Evolutionary conservation across 2,888 invertebrate species (phyloP), one percentile per base, ranked within the genome.

Genomic region (Cyaniris semiargus): DNA sequence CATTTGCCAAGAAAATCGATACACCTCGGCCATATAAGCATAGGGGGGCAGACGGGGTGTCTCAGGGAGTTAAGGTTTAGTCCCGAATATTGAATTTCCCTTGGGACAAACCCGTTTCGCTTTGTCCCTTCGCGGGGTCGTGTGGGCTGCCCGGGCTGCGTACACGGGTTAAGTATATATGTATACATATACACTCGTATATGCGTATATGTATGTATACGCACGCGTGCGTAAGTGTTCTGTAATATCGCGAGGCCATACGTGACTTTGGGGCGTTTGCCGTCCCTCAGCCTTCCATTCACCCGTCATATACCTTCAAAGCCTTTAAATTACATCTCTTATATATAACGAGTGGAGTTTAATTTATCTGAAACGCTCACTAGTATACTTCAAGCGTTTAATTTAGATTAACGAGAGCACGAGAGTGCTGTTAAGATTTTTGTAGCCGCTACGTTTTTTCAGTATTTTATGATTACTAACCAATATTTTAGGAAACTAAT

Each of bases 71-170:
- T 93, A 94, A 91, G 94, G 93, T 94, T 94, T 94, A 94, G 94
- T 93, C 94, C 94, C 94, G 94, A 94, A 94, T 94, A 94, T 94
- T 94, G 94, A 94, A 94, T 94, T 94, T 94, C 94, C 94, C 94
- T 91, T 90, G 94, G 94, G 94, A 94, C 94, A 93, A 94, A 94
- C 94, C 94, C 94, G 94, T 94, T 94, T 94, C 93, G 89, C 93
- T 93, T 93, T 94, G 93, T 93, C 93, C 94, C 93, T 94, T 93
- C 87, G 88, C 90, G 91, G 92, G 93, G 93, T 92, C 92, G 93
- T 91, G 90, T 92, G 90, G 92, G 93, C 92, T 92, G 93, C 93
- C 93, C 93, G 93, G 93, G 93, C 89, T 44, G 72, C 72, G 38
- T 38, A 72, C 72, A 72, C 72, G 48, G 53, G 74, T 74, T 48